These are phyloP conservation scores for Lasiommata megera DNA, from an alignment of 2,888 invertebrate species.

Conservation along the genomic window DNA sequence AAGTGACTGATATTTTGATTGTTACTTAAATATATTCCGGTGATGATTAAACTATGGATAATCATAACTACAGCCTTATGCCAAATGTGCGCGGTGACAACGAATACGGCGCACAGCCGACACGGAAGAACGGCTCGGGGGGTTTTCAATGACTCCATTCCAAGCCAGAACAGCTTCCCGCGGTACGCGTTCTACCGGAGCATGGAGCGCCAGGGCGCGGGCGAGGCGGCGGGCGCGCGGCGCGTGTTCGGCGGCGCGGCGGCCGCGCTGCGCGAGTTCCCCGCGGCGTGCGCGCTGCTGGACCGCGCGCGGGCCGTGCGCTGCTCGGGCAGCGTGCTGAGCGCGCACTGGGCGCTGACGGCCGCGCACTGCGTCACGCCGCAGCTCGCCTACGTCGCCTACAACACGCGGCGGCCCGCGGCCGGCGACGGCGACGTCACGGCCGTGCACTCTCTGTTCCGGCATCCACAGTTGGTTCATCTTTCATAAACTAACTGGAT, in stretches of 20 bases:
- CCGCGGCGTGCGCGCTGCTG: constrained; percentile 53
- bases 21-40: too few species aligned
- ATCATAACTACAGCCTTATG: not conserved
- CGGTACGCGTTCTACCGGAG: constrained; percentile 46
- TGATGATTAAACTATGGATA: not conserved
- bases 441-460: constrained; percentile 52
- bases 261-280: constrained; percentile 41
- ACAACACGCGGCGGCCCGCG: constrained; percentile 49
- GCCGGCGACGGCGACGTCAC: constrained; percentile 43
- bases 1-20: too few species aligned
- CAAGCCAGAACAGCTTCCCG: too few species aligned
- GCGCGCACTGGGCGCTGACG: constrained; percentile 62
- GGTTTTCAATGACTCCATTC: too few species aligned
- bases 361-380: constrained; percentile 65
- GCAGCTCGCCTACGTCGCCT: constrained; percentile 54
- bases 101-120: not conserved
- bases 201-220: constrained; percentile 28
- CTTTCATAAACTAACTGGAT: too few species aligned
- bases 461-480: constrained; percentile 54
- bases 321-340: constrained; percentile 57
- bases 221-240: constrained; percentile 38
- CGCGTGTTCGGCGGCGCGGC: constrained; percentile 61
- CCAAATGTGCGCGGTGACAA: not conserved
- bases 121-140: too few species aligned
- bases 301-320: constrained; percentile 56